These are phyloP conservation scores for Rhabditoides inermis DNA, from an alignment of 2,888 invertebrate species.

Conservation along the genomic window DNA sequence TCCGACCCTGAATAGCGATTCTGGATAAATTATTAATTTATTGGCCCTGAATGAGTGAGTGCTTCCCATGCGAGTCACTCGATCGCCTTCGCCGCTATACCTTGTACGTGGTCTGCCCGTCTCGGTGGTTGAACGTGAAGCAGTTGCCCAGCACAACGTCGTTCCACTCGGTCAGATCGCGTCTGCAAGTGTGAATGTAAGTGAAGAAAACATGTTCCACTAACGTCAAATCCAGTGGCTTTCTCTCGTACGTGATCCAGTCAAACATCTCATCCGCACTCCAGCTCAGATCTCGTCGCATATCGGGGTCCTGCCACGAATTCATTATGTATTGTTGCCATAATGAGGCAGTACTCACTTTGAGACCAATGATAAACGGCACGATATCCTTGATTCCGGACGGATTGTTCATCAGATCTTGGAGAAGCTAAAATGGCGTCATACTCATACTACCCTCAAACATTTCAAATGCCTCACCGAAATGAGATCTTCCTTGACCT, in stretches of 20 bases:
- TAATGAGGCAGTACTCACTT: too few relatives aligned
- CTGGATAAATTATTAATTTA: too few relatives aligned
- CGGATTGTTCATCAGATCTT: too few relatives aligned
- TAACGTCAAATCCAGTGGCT: conserved; percentile 8
- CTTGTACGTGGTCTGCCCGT: background rate
- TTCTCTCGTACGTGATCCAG: conserved; percentile 18
- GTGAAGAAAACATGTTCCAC: background rate
- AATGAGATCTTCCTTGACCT: too few relatives aligned
- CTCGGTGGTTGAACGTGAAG: conserved; percentile 23
- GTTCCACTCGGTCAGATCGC: conserved; percentile 11
- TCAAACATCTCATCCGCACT: conserved; percentile 13
- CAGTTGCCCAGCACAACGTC: conserved; percentile 23
- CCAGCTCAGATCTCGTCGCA: conserved; percentile 17
- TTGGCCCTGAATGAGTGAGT: background rate
- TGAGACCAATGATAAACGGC: too few relatives aligned
- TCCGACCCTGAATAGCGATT: too few relatives aligned
- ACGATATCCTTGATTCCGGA: too few relatives aligned
- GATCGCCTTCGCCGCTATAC: background rate
- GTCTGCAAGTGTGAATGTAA: background rate
- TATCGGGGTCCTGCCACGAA: background rate
- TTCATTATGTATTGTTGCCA: too few relatives aligned
- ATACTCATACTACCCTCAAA: too few relatives aligned
- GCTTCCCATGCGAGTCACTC: conserved; percentile 9
- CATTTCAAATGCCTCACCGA: too few relatives aligned
- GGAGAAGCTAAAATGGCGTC: too few relatives aligned